Evolutionary conservation across 2,888 invertebrate genomes (phyloP).

Genomic region (Lycophotia porphyrea): DNA sequence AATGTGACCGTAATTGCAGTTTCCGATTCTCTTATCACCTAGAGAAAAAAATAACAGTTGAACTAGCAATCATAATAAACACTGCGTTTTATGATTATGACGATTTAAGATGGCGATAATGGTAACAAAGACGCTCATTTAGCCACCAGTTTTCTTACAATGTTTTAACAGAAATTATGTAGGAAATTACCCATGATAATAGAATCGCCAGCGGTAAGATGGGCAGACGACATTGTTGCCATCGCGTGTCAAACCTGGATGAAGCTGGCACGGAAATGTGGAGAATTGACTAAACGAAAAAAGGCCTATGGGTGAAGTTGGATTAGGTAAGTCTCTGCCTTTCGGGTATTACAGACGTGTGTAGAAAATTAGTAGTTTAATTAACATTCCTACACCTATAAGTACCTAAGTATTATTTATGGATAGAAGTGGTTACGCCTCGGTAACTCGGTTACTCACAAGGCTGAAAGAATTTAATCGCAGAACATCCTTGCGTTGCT

Average conservation of each 20-base stretch:
- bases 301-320: neutral
- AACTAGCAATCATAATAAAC: conserved; percentile 54
- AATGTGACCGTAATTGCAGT: neutral
- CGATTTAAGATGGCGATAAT: conserved; percentile 48
- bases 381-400: neutral
- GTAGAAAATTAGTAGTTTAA: conserved; percentile 6
- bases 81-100: conserved; percentile 32
- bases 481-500: conserved; percentile 51
- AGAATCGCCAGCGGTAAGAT: neutral
- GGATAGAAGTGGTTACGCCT: conserved; percentile 65
- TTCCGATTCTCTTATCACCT: conserved; percentile 35
- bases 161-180: conserved; percentile 4
- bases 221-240: neutral
- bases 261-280: neutral
- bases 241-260: neutral
- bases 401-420: conserved; percentile 13
- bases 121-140: conserved; percentile 26
- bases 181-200: neutral
- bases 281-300: neutral
- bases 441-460: conserved; percentile 56
- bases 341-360: neutral
- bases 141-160: neutral
- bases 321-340: neutral
- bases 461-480: conserved; percentile 58
- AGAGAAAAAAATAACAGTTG: conserved; percentile 18